These are phyloP conservation scores for Epistrophella euchroma DNA, from an alignment of 2,888 invertebrate genomes.

Conservation along the genomic window DNA sequence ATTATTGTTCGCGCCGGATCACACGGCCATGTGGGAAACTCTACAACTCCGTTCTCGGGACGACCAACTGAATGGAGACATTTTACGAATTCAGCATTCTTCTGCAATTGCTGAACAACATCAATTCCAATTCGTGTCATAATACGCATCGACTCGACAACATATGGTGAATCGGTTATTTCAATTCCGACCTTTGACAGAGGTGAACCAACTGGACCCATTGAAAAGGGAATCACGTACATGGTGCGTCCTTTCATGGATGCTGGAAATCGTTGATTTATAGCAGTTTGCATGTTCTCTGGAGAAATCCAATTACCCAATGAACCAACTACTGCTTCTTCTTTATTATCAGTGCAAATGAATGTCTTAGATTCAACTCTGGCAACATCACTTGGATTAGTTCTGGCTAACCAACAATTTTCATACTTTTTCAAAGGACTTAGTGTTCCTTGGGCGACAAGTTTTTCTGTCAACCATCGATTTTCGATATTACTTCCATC, in stretches of 20 bases:
- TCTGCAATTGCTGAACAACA: conserved; percentile 85
- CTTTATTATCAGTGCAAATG: conserved; percentile 92
- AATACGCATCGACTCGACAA: conserved; percentile 97
- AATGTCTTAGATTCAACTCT: conserved; percentile 98
- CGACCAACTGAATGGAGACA: conserved; percentile 97
- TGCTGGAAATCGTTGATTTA: conserved; percentile 93
- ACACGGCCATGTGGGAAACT: conserved; percentile 95
- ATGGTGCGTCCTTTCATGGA: conserved; percentile 97
- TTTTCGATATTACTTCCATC: conserved; percentile 96
- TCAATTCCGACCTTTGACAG: conserved; percentile 98
- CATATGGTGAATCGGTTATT: conserved; percentile 98
- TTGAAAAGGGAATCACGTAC: conserved; percentile 99
- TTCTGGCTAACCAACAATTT: conserved; percentile 97
- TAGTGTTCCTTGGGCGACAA: conserved; percentile 92
- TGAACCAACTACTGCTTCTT: conserved; percentile 93
- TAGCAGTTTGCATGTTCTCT: conserved; percentile 90
- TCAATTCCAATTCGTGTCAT: conserved; percentile 95
- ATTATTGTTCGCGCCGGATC: conserved; percentile 97
- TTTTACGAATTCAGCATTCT: conserved; percentile 90
- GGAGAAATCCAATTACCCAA: conserved; percentile 97
- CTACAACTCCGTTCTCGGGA: conserved; percentile 86
- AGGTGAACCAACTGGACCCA: conserved; percentile 98
- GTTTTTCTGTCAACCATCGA: conserved; percentile 88
- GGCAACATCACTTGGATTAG: conserved; percentile 98
- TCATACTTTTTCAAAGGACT: conserved; percentile 93